A percentile compares a stretch with the other conserved stretches of the same genome.
Conservation (phyloP, 2,113 vertebrate species). For the Saguinus midas region DNA sequence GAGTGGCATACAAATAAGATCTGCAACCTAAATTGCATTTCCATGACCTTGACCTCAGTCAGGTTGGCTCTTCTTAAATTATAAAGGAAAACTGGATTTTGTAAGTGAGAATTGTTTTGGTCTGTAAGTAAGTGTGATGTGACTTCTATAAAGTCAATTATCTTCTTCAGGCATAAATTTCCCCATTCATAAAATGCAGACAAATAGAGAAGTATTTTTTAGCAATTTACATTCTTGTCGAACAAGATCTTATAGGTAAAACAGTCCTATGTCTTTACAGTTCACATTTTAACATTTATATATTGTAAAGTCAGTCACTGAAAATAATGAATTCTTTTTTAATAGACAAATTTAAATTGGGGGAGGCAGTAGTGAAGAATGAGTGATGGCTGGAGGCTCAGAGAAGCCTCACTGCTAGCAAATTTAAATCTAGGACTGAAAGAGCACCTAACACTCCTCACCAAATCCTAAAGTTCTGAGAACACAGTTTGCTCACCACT, state of each 20-base stretch:
- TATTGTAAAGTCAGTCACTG: not conserved
- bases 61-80: not conserved
- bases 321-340: not conserved
- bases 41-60: not conserved
- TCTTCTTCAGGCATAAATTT: not conserved
- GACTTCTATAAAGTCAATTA: not conserved
- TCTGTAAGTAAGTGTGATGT: not conserved
- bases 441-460: too few species aligned
- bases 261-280: not conserved
- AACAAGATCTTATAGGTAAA: not conserved
- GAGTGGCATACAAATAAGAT: not conserved
- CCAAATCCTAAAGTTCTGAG: not conserved
- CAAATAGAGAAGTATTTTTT: not conserved
- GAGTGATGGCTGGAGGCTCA: not conserved
- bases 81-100: not conserved
- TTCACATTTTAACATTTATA: not conserved
- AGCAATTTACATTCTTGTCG: not conserved
- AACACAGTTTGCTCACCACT: not conserved
- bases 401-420: not conserved
- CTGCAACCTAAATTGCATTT: not conserved
- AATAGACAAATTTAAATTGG: not conserved
- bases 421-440: not conserved
- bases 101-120: not conserved
- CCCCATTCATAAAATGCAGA: not conserved
- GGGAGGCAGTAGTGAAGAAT: not conserved